Evolutionary conservation across 2,888 invertebrate species (phyloP), one percentile per base, ranked within the genome.

Genomic region (Eueremaeus valkanovi): DNA sequence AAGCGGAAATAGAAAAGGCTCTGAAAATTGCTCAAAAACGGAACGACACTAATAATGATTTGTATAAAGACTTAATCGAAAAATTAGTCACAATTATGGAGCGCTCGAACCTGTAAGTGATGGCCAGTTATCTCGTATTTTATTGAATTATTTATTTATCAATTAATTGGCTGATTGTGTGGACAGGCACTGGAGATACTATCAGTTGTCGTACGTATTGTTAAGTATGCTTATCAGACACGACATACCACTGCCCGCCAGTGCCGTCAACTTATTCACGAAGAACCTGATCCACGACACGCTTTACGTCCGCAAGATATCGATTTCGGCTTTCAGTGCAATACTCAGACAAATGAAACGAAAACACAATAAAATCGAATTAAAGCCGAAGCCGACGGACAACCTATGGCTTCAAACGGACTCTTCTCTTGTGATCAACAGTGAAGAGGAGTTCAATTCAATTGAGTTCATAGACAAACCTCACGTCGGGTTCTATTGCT

Each of bases 241-340:
- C 0, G 90, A 92, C 82, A 86, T 89, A 0, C 83, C 85, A 6
- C 89, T 89, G 82, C 88, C 90, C 0, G 83, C 88, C 0, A 83
- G 85, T 13, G 87, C 89, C 0, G 89, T 92, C 0, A 85, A 86
- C 33, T 87, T 89, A 75, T 88, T 90, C 79, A 84, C 90, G 0
- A 85, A 87, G 45, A 86, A 88, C 3, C 85, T 92, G 0, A 85
- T 91, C 3, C 88, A 90, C 83, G 93, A 94, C 80, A 89, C 91
- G n/a, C 85, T 93, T 36, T 86, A 87, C n/a, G 89, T 93, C 36
- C 86, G 95, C 42, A 90, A 91, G 84, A 85, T 88, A n/a, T 88
- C 90, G 0, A 83, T 88, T 9, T 85, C 86, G 33, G 86, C 88
- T 0, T 83, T 89, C 36, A 85, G 88, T 61, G 89, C 86, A 79